These are phyloP conservation scores for Malthinus seriepunctatus DNA, from an alignment of 2,888 invertebrate genomes.

Conservation along the genomic window DNA sequence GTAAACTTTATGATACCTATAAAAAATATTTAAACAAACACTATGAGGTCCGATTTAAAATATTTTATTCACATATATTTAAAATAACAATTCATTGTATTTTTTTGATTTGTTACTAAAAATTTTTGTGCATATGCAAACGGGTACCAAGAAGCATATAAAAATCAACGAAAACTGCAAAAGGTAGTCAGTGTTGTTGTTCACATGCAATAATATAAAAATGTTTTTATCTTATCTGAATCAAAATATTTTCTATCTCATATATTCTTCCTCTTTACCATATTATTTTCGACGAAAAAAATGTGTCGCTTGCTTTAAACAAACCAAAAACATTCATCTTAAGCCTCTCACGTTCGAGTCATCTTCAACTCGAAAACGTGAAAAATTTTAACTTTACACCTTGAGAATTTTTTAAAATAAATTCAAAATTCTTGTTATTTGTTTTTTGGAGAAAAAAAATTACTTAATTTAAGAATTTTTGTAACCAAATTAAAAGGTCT, in stretches of 20 bases:
- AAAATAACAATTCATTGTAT: slow-evolving; percentile 5
- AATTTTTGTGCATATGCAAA: slow-evolving; percentile 6
- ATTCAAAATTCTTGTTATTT: too few species aligned
- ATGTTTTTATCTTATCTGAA: slow-evolving; percentile 32
- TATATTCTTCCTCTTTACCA: slow-evolving; percentile 22
- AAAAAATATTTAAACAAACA: slow-evolving; percentile 3
- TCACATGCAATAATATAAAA: slow-evolving; percentile 2
- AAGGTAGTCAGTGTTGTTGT: background rate
- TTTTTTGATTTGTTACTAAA: slow-evolving; percentile 12
- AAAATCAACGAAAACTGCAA: too few species aligned
- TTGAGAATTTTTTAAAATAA: too few species aligned
- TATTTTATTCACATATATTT: slow-evolving; percentile 10
- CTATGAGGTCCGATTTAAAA: slow-evolving; percentile 4
- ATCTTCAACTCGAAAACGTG: too few species aligned
- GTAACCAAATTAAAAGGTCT: too few species aligned
- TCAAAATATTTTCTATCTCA: slow-evolving; percentile 34
- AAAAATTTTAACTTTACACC: too few species aligned
- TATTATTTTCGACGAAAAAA: background rate
- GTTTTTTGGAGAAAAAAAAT: too few species aligned
- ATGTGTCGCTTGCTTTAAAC: slow-evolving; percentile 16
- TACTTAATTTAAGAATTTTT: too few species aligned
- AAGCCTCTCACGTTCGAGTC: too few species aligned
- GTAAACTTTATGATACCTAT: slow-evolving; percentile 1
- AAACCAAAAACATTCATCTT: too few species aligned
- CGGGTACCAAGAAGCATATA: background rate